phyloP scores from a whole-genome alignment of 2,888 invertebrate genomes.

The Cataglyphis altisquamis region DNA sequence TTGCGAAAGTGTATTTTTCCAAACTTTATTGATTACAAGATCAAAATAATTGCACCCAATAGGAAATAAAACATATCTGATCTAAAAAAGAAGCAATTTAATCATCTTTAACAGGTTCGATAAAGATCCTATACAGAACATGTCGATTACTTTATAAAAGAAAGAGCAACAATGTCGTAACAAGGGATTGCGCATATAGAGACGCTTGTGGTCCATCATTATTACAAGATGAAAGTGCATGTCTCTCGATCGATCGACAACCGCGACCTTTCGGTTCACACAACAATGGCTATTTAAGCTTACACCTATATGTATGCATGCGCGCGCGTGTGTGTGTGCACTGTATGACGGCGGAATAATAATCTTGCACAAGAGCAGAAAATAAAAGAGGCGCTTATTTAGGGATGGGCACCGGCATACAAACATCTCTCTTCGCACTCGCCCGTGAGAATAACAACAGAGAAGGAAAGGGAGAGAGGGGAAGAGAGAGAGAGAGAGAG shows the following conservation, averaged over 20 bases:
- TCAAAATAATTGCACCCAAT: background rate
- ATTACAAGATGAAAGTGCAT: constrained; percentile 58
- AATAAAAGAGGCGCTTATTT: constrained; percentile 56
- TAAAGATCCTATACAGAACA: background rate
- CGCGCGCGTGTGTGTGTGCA: background rate
- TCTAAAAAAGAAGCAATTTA: background rate
- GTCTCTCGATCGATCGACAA: constrained; percentile 60
- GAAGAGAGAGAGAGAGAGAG: background rate
- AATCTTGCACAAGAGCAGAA: constrained; percentile 60
- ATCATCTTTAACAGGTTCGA: background rate
- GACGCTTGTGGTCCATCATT: constrained; percentile 43
- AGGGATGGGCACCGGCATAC: constrained; percentile 35
- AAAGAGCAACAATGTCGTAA: constrained; percentile 40
- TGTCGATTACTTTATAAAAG: background rate
- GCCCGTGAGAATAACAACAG: constrained; percentile 50
- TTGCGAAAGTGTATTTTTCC: background rate
- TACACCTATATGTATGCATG: background rate
- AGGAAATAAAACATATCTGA: background rate
- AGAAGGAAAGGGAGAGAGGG: background rate
- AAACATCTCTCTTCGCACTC: background rate
- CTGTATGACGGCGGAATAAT: constrained; percentile 58
- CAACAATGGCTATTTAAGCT: constrained; percentile 58
- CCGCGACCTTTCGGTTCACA: constrained; percentile 58
- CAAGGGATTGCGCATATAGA: constrained; percentile 41
- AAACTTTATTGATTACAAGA: background rate